Conservation (phyloP, 2,113 vertebrate species). For the Tinamus guttatus region DNA sequence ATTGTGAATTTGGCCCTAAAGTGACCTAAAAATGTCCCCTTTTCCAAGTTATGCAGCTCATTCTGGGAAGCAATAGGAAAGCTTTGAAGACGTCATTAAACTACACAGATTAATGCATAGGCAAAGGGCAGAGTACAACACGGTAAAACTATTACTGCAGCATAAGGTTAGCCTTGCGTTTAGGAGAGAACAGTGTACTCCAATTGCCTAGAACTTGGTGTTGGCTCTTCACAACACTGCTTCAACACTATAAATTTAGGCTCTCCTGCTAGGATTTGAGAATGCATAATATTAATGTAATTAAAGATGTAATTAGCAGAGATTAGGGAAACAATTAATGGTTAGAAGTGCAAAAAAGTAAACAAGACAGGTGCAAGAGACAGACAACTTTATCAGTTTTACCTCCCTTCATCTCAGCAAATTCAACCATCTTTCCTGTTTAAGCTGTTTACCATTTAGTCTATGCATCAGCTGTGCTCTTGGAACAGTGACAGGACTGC, state of each 20-base stretch:
- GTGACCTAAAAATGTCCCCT: slow-evolving; percentile 57
- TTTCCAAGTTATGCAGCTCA: slow-evolving; percentile 6
- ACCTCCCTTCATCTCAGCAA: slow-evolving; percentile 58
- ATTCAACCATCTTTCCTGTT: neutral
- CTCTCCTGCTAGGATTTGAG: slow-evolving; percentile 49
- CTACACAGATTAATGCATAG: neutral
- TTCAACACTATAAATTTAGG: slow-evolving; percentile 23
- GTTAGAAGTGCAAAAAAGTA: slow-evolving; percentile 72
- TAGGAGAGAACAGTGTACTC: neutral
- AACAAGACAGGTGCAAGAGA: slow-evolving; percentile 65
- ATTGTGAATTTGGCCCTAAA: neutral
- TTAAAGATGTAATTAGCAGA: slow-evolving; percentile 70
- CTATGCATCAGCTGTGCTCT: slow-evolving; percentile 20
- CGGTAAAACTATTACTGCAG: neutral
- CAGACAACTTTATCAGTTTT: slow-evolving; percentile 47
- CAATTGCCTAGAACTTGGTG: neutral
- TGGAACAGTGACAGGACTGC: slow-evolving; percentile 34
- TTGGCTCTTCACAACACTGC: slow-evolving; percentile 29
- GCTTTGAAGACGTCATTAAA: slow-evolving; percentile 32
- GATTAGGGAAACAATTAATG: slow-evolving; percentile 59
- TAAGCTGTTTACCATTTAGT: neutral
- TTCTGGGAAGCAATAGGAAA: slow-evolving; percentile 61
- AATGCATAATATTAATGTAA: slow-evolving; percentile 47
- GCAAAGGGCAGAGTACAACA: slow-evolving; percentile 22
- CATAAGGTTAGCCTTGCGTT: neutral